Conservation (phyloP, 2,888 invertebrate genomes). For the Acleris laterana region DNA sequence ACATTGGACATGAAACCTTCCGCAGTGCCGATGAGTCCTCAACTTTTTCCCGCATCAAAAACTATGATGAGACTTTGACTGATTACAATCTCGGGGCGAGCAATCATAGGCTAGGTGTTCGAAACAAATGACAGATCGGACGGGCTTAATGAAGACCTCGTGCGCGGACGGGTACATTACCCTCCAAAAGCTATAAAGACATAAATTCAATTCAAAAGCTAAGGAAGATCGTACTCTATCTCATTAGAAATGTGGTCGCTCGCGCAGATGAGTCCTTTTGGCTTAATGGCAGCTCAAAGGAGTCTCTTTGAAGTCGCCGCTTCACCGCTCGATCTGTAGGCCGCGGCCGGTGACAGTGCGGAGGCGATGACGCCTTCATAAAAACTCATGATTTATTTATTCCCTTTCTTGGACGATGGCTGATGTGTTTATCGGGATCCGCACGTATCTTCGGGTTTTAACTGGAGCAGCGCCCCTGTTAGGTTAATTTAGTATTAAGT, state of each 20-base stretch:
- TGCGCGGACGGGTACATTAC: conserved; percentile 44
- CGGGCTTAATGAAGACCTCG: conserved; percentile 72
- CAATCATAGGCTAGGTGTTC: conserved; percentile 33
- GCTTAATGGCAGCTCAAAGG: conserved; percentile 52
- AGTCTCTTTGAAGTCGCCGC: conserved; percentile 63
- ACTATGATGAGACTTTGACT: conserved; percentile 31
- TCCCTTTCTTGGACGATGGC: conserved; percentile 50
- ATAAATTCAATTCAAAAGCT: no score
- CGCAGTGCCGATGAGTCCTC: conserved; percentile 1
- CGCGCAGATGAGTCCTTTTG: no score
- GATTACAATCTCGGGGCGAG: conserved; percentile 24
- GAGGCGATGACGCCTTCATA: conserved; percentile 80
- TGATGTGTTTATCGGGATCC: conserved; percentile 50
- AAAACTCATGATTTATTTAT: conserved; percentile 82
- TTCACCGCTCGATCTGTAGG: conserved; percentile 41
- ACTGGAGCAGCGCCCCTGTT: not conserved
- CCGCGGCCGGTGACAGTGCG: conserved; percentile 59
- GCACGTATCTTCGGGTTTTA: conserved; percentile 7
- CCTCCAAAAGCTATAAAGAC: no score
- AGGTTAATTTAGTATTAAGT: no score
- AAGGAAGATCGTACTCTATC: no score
- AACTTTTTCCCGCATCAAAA: conserved; percentile 24
- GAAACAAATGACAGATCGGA: conserved; percentile 57
- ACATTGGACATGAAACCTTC: no score
- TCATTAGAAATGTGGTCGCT: no score